Conservation (phyloP, 2,797 vertebrate species). For the Rhodeus uyekii region DNA sequence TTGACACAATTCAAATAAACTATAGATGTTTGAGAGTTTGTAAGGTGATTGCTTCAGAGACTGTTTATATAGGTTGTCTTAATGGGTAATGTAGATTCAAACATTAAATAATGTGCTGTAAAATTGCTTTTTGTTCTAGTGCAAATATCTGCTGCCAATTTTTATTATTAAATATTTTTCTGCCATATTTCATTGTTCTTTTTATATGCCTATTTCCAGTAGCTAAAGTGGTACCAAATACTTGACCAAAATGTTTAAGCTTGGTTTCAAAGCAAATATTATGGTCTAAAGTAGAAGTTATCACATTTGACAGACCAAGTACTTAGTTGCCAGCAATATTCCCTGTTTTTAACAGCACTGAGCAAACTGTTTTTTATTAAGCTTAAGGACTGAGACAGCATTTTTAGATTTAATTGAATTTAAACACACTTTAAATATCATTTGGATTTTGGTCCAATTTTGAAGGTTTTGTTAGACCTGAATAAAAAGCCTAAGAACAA, state of each 20-base stretch:
- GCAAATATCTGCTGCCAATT: neutral
- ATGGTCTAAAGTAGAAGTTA: neutral
- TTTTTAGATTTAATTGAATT: neutral
- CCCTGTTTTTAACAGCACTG: neutral
- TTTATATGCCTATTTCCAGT: neutral
- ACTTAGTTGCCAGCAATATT: neutral
- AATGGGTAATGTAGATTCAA: neutral
- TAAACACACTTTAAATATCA: neutral
- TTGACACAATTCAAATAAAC: neutral
- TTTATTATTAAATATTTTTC: neutral
- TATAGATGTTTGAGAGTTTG: neutral
- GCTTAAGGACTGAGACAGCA: too few relatives aligned
- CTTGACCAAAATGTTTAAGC: neutral
- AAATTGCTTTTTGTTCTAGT: neutral
- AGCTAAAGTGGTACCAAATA: neutral
- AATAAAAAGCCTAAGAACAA: neutral
- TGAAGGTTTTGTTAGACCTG: neutral
- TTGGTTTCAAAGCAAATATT: neutral
- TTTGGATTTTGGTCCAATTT: neutral
- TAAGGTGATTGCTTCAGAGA: neutral
- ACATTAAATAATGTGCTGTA: neutral
- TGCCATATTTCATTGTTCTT: neutral
- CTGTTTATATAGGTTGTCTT: neutral
- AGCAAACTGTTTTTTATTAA: too few relatives aligned
- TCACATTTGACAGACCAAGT: neutral